A percentile compares a stretch with the other conserved stretches of the same genome.
Conservation (phyloP, 1,140 invertebrate genomes). For the Nixonia krombeini region DNA sequence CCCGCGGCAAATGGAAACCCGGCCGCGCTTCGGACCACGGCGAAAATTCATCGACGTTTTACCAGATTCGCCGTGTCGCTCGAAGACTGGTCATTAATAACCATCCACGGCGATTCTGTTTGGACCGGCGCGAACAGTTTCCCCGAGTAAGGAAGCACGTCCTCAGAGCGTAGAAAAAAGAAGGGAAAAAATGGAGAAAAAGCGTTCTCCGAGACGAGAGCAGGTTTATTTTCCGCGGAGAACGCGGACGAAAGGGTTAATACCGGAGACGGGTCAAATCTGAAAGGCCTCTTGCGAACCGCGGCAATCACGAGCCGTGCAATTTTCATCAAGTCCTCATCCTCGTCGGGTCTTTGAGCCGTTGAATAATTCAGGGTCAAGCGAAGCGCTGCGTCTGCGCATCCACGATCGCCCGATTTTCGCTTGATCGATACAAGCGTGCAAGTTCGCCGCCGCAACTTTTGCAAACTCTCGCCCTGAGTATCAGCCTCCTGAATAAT, state of each 20-base stretch:
- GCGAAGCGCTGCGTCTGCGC: constrained; percentile 50
- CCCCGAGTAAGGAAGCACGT: constrained; percentile 34
- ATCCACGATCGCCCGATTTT: constrained; percentile 40
- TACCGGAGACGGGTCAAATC: constrained; percentile 50
- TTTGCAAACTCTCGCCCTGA: no score
- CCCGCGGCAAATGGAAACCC: no score
- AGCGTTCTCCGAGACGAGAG: constrained; percentile 33
- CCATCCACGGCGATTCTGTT: no score
- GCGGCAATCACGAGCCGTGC: constrained; percentile 65
- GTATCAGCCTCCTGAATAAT: no score
- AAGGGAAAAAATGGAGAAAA: no score
- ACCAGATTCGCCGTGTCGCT: no score
- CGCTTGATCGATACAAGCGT: constrained; percentile 32
- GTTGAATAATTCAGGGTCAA: constrained; percentile 70
- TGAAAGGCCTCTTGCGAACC: constrained; percentile 53
- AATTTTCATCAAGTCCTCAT: constrained; percentile 69
- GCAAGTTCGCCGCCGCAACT: no score
- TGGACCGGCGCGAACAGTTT: constrained; percentile 11
- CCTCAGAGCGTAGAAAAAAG: constrained; percentile 33
- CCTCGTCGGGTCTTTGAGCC: constrained; percentile 54
- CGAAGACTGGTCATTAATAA: constrained; percentile 10
- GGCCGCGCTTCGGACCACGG: no score
- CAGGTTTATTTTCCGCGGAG: constrained; percentile 5
- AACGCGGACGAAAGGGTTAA: constrained; percentile 23
- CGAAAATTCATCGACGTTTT: no score